Base-by-base conservation (phyloP, 2,888 invertebrate species). In the Troides aeacus region DNA sequence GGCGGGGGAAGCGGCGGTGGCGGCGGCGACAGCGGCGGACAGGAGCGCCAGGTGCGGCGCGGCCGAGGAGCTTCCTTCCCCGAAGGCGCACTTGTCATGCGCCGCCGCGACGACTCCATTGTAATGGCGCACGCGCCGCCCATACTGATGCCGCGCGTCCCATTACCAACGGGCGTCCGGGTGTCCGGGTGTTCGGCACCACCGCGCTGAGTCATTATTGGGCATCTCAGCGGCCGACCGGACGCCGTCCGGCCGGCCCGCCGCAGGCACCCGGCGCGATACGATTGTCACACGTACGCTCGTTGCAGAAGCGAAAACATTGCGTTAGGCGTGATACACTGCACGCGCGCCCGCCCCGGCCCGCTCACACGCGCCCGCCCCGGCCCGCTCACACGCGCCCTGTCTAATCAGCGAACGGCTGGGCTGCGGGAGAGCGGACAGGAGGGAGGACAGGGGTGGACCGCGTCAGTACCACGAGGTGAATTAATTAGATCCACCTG, bases 41-140 rank as follows among this genome's bases (percentile, higher is more conserved):
- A 17, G 53, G 68, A 75, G 72, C 74, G 72, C 74, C 78, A 78
- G 78, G 78, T 80, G 81, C 75, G 78, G n/a, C n/a, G n/a, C 79
- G 83, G 84, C 83, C 83, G 80, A 82, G 83, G 81, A 78, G 85
- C 84, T 87, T 88, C 87, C 87, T 87, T 86, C 87, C 82, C 83
- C 84, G 87, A 87, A 86, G 70, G 68, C 65, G 67, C 73, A 68
- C 74, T 73, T 72, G 72, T 69, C 71, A 74, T 75, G 69, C 72
- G 74, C 68, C 72, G 73, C 75, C 74, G 74, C 75, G 71, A 72
- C 72, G 73, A 72, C 73, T 72, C 78, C 77, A 81, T 83, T 83
- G 82, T 82, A 77, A 77, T 75, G 71, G 72, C 76, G 77, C 78
- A 81, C 82, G 84, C 81, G 79, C 73, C 65, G 6, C 59, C 50